Percentiles rank a stretch among this genome's conserved stretches.
These are phyloP conservation scores for Mimumesa dahlbomi DNA, from an alignment of 2,888 invertebrate species.

Conservation along the genomic window DNA sequence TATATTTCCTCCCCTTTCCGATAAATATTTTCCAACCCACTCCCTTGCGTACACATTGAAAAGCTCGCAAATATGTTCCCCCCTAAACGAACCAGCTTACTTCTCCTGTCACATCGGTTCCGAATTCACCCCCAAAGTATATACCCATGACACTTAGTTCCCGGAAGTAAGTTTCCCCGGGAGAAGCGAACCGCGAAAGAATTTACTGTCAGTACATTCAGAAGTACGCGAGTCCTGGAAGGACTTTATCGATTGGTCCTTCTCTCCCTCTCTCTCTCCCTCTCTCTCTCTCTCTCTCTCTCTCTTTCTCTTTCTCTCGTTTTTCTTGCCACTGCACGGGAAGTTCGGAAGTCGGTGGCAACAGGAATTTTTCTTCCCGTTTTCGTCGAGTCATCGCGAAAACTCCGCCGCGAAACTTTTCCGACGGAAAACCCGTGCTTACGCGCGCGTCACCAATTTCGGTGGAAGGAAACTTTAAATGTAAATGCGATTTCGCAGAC, in stretches of 20 bases:
- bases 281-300: not conserved
- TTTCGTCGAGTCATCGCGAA: constrained; percentile 48
- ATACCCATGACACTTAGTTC: too few relatives aligned
- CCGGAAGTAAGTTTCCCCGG: not conserved
- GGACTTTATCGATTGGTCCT: constrained; percentile 34
- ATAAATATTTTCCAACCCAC: too few relatives aligned
- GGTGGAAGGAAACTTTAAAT: constrained; percentile 15
- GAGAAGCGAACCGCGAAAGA: not conserved
- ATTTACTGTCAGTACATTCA: constrained; percentile 16
- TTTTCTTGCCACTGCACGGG: not conserved
- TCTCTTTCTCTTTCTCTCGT: not conserved
- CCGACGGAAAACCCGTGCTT: constrained; percentile 7
- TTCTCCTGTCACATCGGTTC: too few relatives aligned
- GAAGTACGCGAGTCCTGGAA: constrained; percentile 1
- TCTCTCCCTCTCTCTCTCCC: not conserved
- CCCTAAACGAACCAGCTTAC: too few relatives aligned
- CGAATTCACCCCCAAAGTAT: too few relatives aligned
- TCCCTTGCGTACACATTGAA: too few relatives aligned
- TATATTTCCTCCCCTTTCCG: too few relatives aligned
- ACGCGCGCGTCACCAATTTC: not conserved
- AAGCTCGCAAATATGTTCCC: too few relatives aligned
- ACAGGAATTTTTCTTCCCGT: constrained; percentile 53
- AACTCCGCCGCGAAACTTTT: constrained; percentile 38
- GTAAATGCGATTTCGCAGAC: too few relatives aligned
- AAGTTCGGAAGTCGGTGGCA: constrained; percentile 47